These are phyloP conservation scores for Hirtodrosophila trivittata DNA, from an alignment of 2,888 invertebrate genomes.

Conservation along the genomic window DNA sequence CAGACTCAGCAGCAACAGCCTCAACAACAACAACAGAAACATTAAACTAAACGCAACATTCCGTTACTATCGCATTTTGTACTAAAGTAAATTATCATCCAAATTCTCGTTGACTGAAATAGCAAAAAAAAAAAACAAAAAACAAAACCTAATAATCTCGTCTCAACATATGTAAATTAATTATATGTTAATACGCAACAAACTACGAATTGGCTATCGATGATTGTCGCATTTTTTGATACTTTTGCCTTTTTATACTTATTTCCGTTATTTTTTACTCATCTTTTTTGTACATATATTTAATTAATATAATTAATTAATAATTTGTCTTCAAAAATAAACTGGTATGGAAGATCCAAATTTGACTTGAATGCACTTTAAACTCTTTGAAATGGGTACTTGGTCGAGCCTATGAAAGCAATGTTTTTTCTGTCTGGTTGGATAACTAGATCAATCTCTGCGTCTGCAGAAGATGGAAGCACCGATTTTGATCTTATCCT, in stretches of 20 bases:
- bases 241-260: slow-evolving; percentile 24
- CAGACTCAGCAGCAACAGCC: slow-evolving; percentile 13
- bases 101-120: slow-evolving; percentile 35
- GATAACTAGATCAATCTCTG: too few species aligned
- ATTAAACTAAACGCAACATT: slow-evolving; percentile 51
- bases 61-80: slow-evolving; percentile 32
- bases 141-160: slow-evolving; percentile 10
- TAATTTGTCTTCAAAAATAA: slow-evolving; percentile 21
- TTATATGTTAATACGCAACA: slow-evolving; percentile 5
- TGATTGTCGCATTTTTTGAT: slow-evolving; percentile 22
- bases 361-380: neutral
- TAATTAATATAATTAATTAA: slow-evolving; percentile 23
- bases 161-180: slow-evolving; percentile 21
- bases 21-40: slow-evolving; percentile 21
- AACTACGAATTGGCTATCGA: slow-evolving; percentile 13
- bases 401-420: too few species aligned
- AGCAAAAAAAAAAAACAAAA: slow-evolving; percentile 16
- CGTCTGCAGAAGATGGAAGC: too few species aligned
- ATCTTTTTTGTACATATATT: slow-evolving; percentile 34
- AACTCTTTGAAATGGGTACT: too few species aligned
- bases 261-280: slow-evolving; percentile 22
- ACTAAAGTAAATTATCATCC: slow-evolving; percentile 8
- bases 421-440: too few species aligned
- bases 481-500: too few species aligned
- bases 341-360: slow-evolving; percentile 15